Base-by-base conservation (phyloP, 2,888 invertebrate species). In the Macropis europaea region DNA sequence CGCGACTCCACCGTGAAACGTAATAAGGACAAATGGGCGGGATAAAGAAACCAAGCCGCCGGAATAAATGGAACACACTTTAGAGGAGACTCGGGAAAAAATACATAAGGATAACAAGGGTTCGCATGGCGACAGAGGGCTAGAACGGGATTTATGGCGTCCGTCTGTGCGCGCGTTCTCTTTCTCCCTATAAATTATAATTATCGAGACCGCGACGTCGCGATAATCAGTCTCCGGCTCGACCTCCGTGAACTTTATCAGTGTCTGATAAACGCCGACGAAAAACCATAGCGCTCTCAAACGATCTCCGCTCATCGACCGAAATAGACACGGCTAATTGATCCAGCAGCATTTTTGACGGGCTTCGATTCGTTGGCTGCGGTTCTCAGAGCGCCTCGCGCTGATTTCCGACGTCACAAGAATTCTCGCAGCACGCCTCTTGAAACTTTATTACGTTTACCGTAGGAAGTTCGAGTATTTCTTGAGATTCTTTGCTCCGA, bases 21-120 rank as follows among this genome's bases (percentile, higher is more conserved):
- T 76, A 79, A 77, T 71, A 75, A 78, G 77, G 50, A 79, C 57
- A 70, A 75, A 70, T 60, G 52, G 70, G 32, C 4, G 15, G 63
- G 67, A 62, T 26, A 56, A 53, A 61, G 60, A 47, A 52, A 59
- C 40, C 38, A 13, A 52, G 66, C 54, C 34, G 36, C n/a, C 6
- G 59, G 50, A 66, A 70, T 60, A 73, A 73, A 71, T 62, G 66
- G 66, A 61, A 62, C 66, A 48, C 42, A 45, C 45, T 43, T 57
- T 61, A 53, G 57, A 43, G 42, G 26, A 11, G 52, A n/a, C 43
- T 24, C 24, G 28, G 17, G 43, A 42, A 61, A 47, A 67, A 56
- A 61, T 52, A 53, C 56, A 54, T 52, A 63, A 53, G 70, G 70
- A 67, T 70, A 76, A 74, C 70, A 61, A 73, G 63, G 56, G 40